phyloP scores from a whole-genome alignment of 1,140 invertebrate genomes.

The Wasmannia auropunctata region DNA sequence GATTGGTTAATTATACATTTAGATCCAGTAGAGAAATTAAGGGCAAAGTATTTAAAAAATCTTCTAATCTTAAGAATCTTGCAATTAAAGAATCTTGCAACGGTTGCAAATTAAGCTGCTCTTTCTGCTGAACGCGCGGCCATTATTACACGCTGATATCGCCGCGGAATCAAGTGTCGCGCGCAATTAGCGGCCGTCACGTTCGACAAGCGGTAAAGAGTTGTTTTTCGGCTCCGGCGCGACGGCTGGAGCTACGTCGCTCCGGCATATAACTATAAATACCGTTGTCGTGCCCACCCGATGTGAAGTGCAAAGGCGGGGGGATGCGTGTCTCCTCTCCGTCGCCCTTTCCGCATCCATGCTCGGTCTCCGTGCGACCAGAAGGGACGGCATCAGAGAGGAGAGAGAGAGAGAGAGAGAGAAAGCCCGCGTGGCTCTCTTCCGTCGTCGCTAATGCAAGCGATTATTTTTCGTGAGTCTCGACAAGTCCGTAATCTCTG shows the following conservation, averaged over 20 bases:
- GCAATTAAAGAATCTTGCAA: too few species aligned
- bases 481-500: constrained; percentile 25
- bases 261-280: constrained; percentile 2
- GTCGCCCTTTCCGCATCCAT: background rate
- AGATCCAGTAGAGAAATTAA: too few species aligned
- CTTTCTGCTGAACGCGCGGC: too few species aligned
- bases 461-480: constrained; percentile 41
- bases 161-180: background rate
- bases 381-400: background rate
- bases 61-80: too few species aligned
- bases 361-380: too few species aligned
- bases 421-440: too few species aligned
- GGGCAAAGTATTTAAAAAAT: too few species aligned
- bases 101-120: too few species aligned
- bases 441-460: constrained; percentile 6
- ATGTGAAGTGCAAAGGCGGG: background rate
- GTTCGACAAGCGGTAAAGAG: background rate
- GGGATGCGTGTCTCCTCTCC: background rate
- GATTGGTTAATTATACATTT: too few species aligned
- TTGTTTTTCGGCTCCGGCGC: background rate
- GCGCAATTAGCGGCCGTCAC: background rate
- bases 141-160: background rate
- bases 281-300: background rate
- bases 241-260: background rate
- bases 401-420: background rate